A percentile compares a stretch with the other conserved stretches of the same genome.
phyloP scores from a whole-genome alignment of 2,797 vertebrate species.

The Rhodeus uyekii region DNA sequence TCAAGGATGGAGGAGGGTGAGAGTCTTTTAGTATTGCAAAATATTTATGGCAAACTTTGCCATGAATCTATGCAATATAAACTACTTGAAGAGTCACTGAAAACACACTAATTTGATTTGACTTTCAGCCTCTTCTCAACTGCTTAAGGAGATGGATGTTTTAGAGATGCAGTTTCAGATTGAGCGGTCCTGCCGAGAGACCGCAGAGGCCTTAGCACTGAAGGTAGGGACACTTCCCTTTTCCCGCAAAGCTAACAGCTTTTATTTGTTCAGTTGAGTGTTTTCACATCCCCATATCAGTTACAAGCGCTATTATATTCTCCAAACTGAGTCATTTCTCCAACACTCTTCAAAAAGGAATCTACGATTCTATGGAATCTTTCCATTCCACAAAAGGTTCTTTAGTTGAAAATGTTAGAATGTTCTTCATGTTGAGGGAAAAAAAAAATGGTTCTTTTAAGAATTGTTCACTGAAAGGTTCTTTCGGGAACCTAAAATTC shows the following conservation, averaged over 20 bases:
- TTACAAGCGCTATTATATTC: not conserved
- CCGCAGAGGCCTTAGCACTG: conserved; percentile 71
- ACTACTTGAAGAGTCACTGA: not conserved
- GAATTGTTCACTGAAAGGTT: not conserved
- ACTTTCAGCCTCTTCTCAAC: conserved; percentile 73
- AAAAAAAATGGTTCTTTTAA: not conserved
- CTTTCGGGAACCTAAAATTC: not conserved
- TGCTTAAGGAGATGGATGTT: conserved; percentile 78
- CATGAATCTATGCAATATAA: not conserved
- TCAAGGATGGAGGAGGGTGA: conserved; percentile 76
- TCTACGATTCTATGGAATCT: too few species aligned
- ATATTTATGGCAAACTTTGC: not conserved
- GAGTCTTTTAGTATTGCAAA: conserved; percentile 20
- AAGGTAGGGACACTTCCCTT: conserved; percentile 66
- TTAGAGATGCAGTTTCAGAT: conserved; percentile 79
- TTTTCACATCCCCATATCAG: conserved; percentile 23
- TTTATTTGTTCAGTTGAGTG: not conserved
- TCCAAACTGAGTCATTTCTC: not conserved
- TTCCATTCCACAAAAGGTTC: not conserved
- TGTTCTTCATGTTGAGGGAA: not conserved
- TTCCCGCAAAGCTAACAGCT: not conserved
- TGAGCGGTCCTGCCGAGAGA: conserved; percentile 75
- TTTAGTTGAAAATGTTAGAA: not conserved
- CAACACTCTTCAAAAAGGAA: not conserved
- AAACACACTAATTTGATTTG: not conserved